Base-by-base conservation (phyloP, 2,888 invertebrate genomes). In the Ctena decussata region DNA sequence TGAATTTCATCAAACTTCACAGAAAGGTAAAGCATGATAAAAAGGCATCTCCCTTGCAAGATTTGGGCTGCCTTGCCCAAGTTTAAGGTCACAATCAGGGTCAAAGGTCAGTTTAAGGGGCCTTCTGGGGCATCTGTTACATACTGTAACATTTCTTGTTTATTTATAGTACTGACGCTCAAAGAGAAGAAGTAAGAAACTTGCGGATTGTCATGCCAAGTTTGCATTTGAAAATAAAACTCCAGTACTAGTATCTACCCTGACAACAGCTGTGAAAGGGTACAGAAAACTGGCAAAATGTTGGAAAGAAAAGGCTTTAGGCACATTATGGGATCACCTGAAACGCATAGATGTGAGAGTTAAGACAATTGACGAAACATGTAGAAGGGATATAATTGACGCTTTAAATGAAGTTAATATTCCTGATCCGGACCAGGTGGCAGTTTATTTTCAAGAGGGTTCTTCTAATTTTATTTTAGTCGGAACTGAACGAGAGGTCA, bases 221-320 rank as follows among this genome's bases (percentile, higher is more conserved):
- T 37, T 82, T 3, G 41, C 24, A 30, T 82, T 72, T 70, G 39
- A 65, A 8, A n/a, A 46, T 24, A 53, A 74, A 32, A 73, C 80
- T 15, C 44, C 84, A 1, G 81, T 18, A 24, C 39, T 89, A 6
- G 79, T 85, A 35, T 89, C 86, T 60, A 80, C 80, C 8, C 37
- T 89, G 15, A 87, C 86, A 12, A 24, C 71, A 21, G 80, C 86
- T 6, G 73, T 57, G 15, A 84, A 83, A 76, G 80, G 84, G 27
- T 87, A 74, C 21, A 46, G 65, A 35, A 87, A 77, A 78, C 44
- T 89, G 5, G 89, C 72, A 15, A 86, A 80, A 70, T 65, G 65
- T 8, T 87, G 89, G 86, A 85, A 81, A 49, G n/a, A 71, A 1
- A 76, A 79, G 44, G 89, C 85, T n/a, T 27, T 37, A 12, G 35